Evolutionary conservation across 1,140 invertebrate species (phyloP), one percentile per base, ranked within the genome.

Genomic region (Drosophila murphyi): DNA sequence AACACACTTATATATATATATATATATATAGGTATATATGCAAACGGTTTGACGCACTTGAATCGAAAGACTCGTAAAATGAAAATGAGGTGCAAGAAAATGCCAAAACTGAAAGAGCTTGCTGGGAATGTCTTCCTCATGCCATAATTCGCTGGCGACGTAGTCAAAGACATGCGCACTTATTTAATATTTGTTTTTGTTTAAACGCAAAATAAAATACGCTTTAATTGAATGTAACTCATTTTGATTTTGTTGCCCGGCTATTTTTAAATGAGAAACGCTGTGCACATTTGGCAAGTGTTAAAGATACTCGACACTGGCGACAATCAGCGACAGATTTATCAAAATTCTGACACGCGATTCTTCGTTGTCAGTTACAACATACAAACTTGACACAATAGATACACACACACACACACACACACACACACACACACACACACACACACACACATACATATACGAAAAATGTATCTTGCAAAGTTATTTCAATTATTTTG

Each of bases 401-500:
- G 41, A 31, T 5, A 48, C n/a, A 43, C 6, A 56, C 10, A 35
- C 12, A 43, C 37, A 32, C 8, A 39, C 31, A 34, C 62, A 48
- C 7, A 50, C 7, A 43, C 37, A 67, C 5, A 51, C 12, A 48
- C n/a, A 43, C 6, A 56, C 10, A 35, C 12, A 43, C 37, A 32
- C 8, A 39, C 31, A 34, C 62, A 48, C 5, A 50, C 7, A 43
- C 37, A 67, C 5, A 51, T n/a, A n/a, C n/a, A n/a, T 12, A 12
- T 12, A 12, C 12, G 55, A 34, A 70, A 65, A 50, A 50, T 65
- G 45, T 80, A 79, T 74, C 70, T 73, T 41, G 48, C 75, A 82
- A 83, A 87, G 82, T 80, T 87, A 87, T 87, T 87, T 87, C 39
- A 87, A 87, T 77, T 88, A 87, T 87, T 87, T 88, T 86, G 64